Conservation (phyloP, 2,888 invertebrate genomes). For the Pterostichus madidus region DNA sequence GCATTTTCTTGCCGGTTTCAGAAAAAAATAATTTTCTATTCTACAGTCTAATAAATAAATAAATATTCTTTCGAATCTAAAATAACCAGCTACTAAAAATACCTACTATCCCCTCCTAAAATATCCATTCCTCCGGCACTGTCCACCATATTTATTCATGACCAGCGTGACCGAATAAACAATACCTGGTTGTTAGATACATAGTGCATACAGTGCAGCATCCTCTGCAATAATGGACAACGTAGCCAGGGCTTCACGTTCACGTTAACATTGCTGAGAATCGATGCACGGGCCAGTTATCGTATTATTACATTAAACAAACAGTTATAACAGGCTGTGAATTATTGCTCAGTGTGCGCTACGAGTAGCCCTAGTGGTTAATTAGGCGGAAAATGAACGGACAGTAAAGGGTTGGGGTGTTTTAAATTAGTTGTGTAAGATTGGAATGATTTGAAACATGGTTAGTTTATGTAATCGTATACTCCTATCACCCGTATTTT, state of each 20-base stretch:
- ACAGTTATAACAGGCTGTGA: conserved; percentile 36
- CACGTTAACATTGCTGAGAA: neutral
- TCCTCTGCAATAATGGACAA: no score
- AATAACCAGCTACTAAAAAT: no score
- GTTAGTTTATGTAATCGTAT: neutral
- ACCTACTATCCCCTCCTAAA: no score
- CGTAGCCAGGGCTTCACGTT: neutral
- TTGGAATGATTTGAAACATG: neutral
- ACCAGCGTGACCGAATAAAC: neutral
- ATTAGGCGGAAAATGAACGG: conserved; percentile 35
- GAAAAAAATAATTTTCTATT: no score
- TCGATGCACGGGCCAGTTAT: conserved; percentile 35
- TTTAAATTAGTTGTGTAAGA: neutral
- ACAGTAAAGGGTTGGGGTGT: neutral
- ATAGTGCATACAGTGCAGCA: neutral
- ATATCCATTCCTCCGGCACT: neutral
- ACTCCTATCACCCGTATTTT: no score
- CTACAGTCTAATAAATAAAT: no score
- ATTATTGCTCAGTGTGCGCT: conserved; percentile 6
- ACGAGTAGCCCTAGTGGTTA: conserved; percentile 7
- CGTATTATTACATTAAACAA: conserved; percentile 52
- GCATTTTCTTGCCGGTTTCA: no score
- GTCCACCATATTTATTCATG: neutral
- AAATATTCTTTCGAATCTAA: no score
- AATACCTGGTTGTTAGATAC: conserved; percentile 1